Conservation (phyloP, 2,888 invertebrate genomes). For the Anticlea derivata region DNA sequence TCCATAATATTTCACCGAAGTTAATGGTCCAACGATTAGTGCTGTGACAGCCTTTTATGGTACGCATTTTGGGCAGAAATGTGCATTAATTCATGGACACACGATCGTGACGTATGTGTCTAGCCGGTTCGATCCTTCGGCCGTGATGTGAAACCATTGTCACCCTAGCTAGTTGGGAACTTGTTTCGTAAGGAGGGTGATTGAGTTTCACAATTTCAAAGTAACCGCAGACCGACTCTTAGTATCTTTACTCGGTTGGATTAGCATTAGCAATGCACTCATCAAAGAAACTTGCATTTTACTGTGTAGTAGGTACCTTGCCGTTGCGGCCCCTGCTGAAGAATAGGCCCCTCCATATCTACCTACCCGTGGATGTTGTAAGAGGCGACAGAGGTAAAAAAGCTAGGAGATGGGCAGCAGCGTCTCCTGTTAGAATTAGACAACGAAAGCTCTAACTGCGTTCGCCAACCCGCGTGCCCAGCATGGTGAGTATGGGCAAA, state of each 20-base stretch:
- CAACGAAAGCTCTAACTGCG: no score
- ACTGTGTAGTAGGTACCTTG: no score
- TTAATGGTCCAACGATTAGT: slow-evolving; percentile 57
- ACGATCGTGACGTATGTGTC: slow-evolving; percentile 66
- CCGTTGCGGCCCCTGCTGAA: no score
- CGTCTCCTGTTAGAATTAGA: no score
- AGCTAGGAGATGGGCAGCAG: no score
- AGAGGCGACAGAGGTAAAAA: no score
- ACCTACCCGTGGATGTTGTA: no score
- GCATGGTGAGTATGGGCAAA: no score
- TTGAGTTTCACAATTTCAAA: slow-evolving; percentile 6
- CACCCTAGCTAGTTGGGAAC: slow-evolving; percentile 20
- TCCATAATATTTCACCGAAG: slow-evolving; percentile 53
- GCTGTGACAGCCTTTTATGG: slow-evolving; percentile 51
- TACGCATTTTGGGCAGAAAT: slow-evolving; percentile 38
- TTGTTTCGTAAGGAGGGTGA: slow-evolving; percentile 7
- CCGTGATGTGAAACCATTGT: slow-evolving; percentile 29
- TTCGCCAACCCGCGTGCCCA: no score
- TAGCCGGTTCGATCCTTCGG: slow-evolving; percentile 68
- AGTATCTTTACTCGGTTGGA: not conserved
- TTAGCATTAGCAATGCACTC: no score
- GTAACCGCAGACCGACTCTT: slow-evolving; percentile 1
- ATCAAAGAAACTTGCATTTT: no score
- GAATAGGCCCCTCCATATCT: no score
- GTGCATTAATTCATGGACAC: slow-evolving; percentile 59